Percentiles rank a stretch among this genome's conserved stretches.
phyloP scores from a whole-genome alignment of 2,113 vertebrate genomes.

The Pluvianellus socialis region DNA sequence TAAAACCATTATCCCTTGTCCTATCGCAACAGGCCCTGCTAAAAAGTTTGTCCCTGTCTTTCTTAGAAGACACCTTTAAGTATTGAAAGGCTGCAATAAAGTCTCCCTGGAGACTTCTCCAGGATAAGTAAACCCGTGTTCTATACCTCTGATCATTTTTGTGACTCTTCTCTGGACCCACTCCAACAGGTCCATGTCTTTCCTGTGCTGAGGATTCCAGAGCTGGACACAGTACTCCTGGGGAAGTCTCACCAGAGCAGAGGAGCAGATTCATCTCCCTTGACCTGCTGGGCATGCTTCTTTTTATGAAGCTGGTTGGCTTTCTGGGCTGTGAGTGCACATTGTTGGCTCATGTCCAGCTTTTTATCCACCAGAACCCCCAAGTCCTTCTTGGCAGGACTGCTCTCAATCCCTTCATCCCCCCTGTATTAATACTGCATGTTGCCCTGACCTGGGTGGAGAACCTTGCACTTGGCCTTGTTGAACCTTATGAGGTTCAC shows the following conservation, averaged over 20 bases:
- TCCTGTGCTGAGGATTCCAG: no score
- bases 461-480: neutral
- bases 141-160: no score
- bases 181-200: no score
- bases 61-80: no score
- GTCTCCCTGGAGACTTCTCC: no score
- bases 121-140: no score
- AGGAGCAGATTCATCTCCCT: neutral
- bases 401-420: neutral
- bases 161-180: no score
- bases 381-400: neutral
- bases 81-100: no score
- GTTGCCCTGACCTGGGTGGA: neutral
- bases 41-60: no score
- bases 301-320: neutral
- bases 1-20: neutral
- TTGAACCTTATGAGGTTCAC: neutral
- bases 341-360: neutral
- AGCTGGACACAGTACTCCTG: neutral
- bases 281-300: neutral
- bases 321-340: neutral
- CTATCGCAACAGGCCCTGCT: neutral
- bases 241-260: neutral
- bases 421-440: neutral
- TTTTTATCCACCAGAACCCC: neutral